These are phyloP conservation scores for Cyanocitta stelleri DNA, from an alignment of 2,113 vertebrate genomes.

Conservation along the genomic window DNA sequence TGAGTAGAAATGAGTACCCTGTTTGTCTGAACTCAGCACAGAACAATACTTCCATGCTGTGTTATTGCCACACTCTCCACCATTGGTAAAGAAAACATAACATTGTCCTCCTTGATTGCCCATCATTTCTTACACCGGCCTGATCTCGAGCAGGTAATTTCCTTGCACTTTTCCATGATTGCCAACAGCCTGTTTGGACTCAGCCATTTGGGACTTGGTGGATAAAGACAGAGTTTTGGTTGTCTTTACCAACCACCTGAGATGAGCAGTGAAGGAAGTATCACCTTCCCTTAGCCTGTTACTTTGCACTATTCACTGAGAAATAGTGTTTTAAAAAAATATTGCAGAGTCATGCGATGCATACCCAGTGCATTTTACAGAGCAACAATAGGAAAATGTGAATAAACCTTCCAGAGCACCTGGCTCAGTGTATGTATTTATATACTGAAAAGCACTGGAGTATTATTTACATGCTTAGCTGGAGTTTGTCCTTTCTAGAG, in stretches of 20 bases:
- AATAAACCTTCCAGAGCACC: background rate
- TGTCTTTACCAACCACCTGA: background rate
- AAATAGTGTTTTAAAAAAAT: background rate
- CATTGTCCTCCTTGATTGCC: background rate
- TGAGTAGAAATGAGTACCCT: background rate
- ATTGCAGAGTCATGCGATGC: background rate
- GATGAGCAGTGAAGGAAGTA: background rate
- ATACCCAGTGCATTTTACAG: background rate
- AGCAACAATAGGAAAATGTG: constrained; percentile 33
- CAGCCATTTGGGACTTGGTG: background rate
- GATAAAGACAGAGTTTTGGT: background rate
- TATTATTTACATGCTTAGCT: constrained; percentile 65
- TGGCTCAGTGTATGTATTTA: constrained; percentile 6
- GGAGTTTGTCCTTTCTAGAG: constrained; percentile 62
- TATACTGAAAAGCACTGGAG: constrained; percentile 33
- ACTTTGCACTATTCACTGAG: background rate
- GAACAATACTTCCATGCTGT: background rate
- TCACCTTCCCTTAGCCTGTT: background rate
- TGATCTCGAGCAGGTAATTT: background rate
- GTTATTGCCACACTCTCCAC: constrained; percentile 3
- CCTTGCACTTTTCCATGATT: background rate
- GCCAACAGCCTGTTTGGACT: background rate
- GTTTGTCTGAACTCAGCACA: constrained; percentile 1
- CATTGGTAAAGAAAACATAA: background rate
- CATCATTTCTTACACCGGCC: background rate